Evolutionary conservation across 2,797 vertebrate genomes (phyloP).

Genomic region (Rhynchonycteris naso): DNA sequence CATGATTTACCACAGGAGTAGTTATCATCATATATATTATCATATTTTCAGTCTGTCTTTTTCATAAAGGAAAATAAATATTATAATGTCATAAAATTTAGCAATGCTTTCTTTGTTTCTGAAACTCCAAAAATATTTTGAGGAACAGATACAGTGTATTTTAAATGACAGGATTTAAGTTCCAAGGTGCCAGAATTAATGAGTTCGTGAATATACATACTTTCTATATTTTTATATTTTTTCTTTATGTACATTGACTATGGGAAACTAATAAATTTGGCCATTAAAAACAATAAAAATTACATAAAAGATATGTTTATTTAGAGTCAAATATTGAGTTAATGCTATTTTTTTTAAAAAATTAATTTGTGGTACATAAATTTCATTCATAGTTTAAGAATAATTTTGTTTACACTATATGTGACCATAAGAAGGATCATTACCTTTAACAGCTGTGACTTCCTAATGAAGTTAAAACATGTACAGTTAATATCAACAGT

Average conservation of each 20-base stretch:
- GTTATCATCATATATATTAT: not conserved
- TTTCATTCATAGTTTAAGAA: not conserved
- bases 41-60: not conserved
- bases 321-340: conserved; percentile 21
- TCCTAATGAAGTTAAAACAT: conserved; percentile 34
- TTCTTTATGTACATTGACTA: not conserved
- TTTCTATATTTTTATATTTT: conserved; percentile 15
- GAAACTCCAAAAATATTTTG: not conserved
- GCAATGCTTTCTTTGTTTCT: not conserved
- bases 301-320: not conserved
- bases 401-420: not conserved
- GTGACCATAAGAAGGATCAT: conserved; percentile 23
- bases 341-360: not conserved
- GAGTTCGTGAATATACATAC: not conserved
- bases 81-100: not conserved
- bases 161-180: conserved; percentile 21
- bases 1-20: not conserved
- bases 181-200: not conserved
- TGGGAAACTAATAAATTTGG: not conserved
- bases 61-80: not conserved
- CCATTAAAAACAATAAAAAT: not conserved
- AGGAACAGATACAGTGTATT: not conserved
- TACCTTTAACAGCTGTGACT: conserved; percentile 25
- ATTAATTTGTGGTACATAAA: not conserved
- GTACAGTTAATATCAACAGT: not conserved